Base-by-base conservation (phyloP, 2,888 invertebrate species). In the Crepidodera aurea region DNA sequence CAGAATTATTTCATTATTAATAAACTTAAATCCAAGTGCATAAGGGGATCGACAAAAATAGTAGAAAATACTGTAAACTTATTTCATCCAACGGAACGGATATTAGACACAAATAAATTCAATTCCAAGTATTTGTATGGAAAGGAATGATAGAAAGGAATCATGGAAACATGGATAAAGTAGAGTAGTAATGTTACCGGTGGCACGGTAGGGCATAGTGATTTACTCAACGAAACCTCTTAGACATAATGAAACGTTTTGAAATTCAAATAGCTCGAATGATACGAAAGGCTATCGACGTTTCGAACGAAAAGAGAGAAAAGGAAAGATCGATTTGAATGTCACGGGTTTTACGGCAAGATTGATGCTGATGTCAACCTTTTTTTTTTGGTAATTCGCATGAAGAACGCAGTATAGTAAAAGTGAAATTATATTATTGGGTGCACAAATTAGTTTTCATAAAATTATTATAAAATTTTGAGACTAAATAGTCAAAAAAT, bases 191-290 rank as follows among this genome's bases (percentile, higher is more conserved):
- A 46, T 19, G 46, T 46, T 56, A 32, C 46, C 44, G 37, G 32
- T 27, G 7, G 10, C 40, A 40, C 27, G 40, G 40, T 40, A 46
- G 22, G 16, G 66, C 56, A 64, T 64, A 40, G 67, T 68, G 66
- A 66, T 66, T 68, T 59, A 66, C 66, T 65, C 66, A 62, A 57
- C 72, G 74, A 78, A 70, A 77, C 78, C 79, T 78, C 78, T 79
- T 77, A 78, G 73, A 69, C 72, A 67, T 74, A 79, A 79, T 78
- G 79, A 79, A 79, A 79, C 73, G 78, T 77, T 80, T 79, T 80
- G 79, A 80, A 79, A 77, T 79, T 79, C 79, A 79, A 79, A 79
- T 79, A 46, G 62, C 62, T 65, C 64, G 46, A 48, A 27, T 18
- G 27, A 37, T 40, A 40, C 40, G 34, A 18, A 53, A 34, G 27